These are phyloP conservation scores for Myotis daubentonii DNA, from an alignment of 2,797 vertebrate genomes.

Conservation along the genomic window DNA sequence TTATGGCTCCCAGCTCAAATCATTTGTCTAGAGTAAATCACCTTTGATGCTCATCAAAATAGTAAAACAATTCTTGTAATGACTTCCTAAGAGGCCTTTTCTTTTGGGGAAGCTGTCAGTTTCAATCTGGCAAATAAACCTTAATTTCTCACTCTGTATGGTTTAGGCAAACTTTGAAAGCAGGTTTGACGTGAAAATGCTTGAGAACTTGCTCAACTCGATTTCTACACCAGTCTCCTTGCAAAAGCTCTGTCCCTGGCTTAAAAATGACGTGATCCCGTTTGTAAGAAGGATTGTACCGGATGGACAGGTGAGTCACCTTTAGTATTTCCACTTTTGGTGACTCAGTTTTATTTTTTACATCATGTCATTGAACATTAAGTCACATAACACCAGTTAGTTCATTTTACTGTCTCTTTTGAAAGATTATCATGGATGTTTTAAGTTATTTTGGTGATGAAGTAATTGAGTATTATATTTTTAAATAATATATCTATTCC, in stretches of 20 bases:
- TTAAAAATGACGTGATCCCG: constrained; percentile 93
- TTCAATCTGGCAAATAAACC: constrained; percentile 15
- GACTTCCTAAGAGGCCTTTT: neutral
- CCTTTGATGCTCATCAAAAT: neutral
- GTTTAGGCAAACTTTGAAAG: constrained; percentile 91
- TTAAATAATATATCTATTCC: constrained; percentile 50
- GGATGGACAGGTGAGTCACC: constrained; percentile 89
- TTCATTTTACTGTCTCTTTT: neutral
- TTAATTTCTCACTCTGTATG: constrained; percentile 50
- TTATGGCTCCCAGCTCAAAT: neutral
- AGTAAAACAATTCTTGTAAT: neutral
- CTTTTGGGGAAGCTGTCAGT: neutral
- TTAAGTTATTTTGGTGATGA: neutral
- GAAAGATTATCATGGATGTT: neutral
- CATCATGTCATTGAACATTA: neutral
- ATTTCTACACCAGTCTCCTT: constrained; percentile 89
- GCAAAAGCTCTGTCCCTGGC: constrained; percentile 91
- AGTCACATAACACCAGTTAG: neutral
- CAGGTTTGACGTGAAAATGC: constrained; percentile 88
- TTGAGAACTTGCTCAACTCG: constrained; percentile 90
- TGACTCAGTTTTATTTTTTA: neutral
- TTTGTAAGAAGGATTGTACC: constrained; percentile 91
- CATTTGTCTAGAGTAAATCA: neutral
- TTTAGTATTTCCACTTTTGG: neutral
- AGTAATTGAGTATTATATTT: neutral